Evolutionary conservation across 2,888 invertebrate genomes (phyloP).

Genomic region (Allacma fusca): DNA sequence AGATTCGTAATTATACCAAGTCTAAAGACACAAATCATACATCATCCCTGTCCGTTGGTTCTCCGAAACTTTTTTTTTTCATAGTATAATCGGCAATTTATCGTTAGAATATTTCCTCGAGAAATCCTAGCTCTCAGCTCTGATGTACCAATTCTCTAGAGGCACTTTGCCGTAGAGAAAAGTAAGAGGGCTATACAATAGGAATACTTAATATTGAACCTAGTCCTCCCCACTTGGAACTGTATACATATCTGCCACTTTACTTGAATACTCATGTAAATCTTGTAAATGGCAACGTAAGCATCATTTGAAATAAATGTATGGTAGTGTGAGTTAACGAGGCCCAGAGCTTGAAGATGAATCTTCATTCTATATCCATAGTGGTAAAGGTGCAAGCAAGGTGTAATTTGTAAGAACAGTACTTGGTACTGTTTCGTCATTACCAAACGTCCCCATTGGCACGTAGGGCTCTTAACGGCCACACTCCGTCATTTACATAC

Average conservation of each 20-base stretch:
- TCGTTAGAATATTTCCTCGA: slow-evolving; percentile 17
- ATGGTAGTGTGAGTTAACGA: background rate
- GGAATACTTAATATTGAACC: background rate
- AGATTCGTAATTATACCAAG: slow-evolving; percentile 35
- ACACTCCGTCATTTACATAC: slow-evolving; percentile 30
- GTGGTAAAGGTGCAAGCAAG: slow-evolving; percentile 1
- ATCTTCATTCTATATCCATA: background rate
- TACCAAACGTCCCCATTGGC: slow-evolving; percentile 35
- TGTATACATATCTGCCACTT: slow-evolving; percentile 24
- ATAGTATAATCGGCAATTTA: slow-evolving; percentile 14
- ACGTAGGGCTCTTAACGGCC: slow-evolving; percentile 27
- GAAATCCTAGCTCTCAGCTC: background rate
- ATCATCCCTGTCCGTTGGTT: slow-evolving; percentile 30
- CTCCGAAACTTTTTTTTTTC: slow-evolving; percentile 27
- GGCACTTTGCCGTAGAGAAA: background rate
- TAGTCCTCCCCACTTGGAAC: background rate
- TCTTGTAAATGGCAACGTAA: slow-evolving; percentile 34
- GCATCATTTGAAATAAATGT: slow-evolving; percentile 33
- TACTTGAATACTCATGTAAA: slow-evolving; percentile 29
- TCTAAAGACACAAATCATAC: slow-evolving; percentile 26
- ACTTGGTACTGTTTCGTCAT: slow-evolving; percentile 31
- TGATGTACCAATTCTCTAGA: background rate
- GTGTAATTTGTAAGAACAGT: slow-evolving; percentile 29
- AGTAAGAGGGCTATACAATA: background rate
- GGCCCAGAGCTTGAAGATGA: slow-evolving; percentile 19